These are phyloP conservation scores for Ligdia adustata DNA, from an alignment of 2,888 invertebrate genomes.

Conservation along the genomic window DNA sequence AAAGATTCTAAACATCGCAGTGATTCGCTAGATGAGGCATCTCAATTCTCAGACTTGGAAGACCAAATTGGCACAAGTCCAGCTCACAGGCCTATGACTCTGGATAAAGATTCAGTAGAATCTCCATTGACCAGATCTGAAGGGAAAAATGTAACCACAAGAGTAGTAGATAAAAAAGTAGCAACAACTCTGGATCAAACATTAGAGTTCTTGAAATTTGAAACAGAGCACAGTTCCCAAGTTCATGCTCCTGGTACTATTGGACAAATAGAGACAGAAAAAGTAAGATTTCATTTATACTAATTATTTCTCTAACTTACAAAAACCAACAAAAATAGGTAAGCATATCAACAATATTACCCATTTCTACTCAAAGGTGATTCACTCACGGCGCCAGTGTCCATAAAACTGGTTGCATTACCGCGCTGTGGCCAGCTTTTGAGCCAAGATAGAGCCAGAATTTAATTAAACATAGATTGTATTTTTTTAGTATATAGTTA, in stretches of 20 bases:
- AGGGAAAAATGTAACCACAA: conserved; percentile 43
- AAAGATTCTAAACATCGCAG: conserved; percentile 77
- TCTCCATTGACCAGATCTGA: conserved; percentile 42
- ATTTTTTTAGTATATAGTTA: no score
- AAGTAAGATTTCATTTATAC: no score
- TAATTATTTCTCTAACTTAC: no score
- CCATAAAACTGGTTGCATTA: no score
- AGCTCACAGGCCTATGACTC: conserved; percentile 54
- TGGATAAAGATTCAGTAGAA: conserved; percentile 48
- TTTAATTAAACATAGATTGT: no score
- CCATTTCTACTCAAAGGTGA: no score
- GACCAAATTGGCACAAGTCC: conserved; percentile 76
- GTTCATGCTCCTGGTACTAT: conserved; percentile 44
- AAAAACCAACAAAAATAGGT: no score
- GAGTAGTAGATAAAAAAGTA: conserved; percentile 42
- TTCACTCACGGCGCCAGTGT: no score
- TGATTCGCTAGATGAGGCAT: conserved; percentile 78
- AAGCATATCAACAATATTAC: no score
- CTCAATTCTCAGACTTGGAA: conserved; percentile 79
- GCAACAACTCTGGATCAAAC: conserved; percentile 51
- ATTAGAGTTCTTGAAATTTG: conserved; percentile 66
- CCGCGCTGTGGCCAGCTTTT: no score
- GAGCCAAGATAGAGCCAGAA: no score
- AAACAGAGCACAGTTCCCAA: conserved; percentile 68
- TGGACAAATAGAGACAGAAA: conserved; percentile 52